Evolutionary conservation across 2,888 invertebrate species (phyloP), one percentile per base, ranked within the genome.

Genomic region (Philaethria dido): DNA sequence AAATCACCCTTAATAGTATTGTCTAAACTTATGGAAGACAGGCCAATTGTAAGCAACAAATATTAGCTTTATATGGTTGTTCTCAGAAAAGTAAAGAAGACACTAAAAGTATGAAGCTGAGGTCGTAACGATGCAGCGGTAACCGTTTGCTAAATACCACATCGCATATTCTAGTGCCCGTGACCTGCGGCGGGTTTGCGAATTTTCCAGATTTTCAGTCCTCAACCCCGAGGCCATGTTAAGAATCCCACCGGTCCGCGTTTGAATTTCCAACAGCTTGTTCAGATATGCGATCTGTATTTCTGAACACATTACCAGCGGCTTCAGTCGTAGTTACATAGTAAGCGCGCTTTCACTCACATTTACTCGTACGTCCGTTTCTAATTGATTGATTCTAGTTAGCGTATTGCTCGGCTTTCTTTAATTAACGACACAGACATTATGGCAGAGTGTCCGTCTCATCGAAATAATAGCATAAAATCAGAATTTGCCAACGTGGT

Each of bases 191-290:
- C 78, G 82, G 44, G 54, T 59, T 59, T 20, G 50, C 18, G 83
- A 81, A 91, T 89, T 89, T 89, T 86, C 87, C 86, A 88, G 86
- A 92, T 92, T 92, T 92, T 91, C 89, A 82, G 80, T 79, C 76
- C 76, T 77, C 57, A 64, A 25, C 36, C 61, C 83, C 72, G 79
- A 72, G 83, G 87, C 85, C 83, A 86, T 80, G 90, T 88, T 90
- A 89, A 91, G 91, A 90, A 91, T 91, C 86, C 80, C 76, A 72
- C 64, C 73, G 75, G 74, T 73, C 73, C 77, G 78, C 75, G 75
- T 78, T 76, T 71, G 83, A 85, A 86, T 88, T 86, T 82, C 59
- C 16, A 50, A 52, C 52, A 25, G 64, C 39, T 64, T 22, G 57
- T 47, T 59, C 64, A 64, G 64, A 64, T 64, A 64, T 64, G 64